Evolutionary conservation across 2,888 invertebrate species (phyloP), one percentile per base, ranked within the genome.

Genomic region (Scelioninae gen. 2): DNA sequence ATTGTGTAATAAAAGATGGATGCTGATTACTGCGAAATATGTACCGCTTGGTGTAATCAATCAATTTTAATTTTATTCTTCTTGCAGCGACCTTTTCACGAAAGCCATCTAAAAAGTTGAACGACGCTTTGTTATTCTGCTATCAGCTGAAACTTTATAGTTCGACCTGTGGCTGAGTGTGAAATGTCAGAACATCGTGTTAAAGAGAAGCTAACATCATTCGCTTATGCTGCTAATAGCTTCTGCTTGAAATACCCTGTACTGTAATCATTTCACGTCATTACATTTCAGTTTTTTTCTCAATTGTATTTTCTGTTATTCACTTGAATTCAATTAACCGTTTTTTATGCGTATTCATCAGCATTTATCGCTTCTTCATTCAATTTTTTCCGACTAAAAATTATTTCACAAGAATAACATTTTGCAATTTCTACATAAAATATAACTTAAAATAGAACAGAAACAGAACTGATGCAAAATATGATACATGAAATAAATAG

Each of bases 101-200:
- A n/a, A n/a, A n/a, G n/a, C n/a, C n/a, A 68, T 39, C 61, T 45
- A 52, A 69, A 64, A 57, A 35, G 37, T 48, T 69, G 65, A 75
- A 72, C 61, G 65, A 69, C 61, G 65, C 71, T 69, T 72, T 71
- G 65, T 75, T 72, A 72, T 72, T 72, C 65, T 60, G 60, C 65
- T 65, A 68, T 72, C 71, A 75, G 61, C 61, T 69, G 65, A 65
- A 68, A 72, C 61, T 70, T 69, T 72, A 68, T 60, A 60, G 71
- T 75, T 65, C 65, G 72, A 72, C 61, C 72, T 65, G 64, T 52
- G 46, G 65, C 69, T 50, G 60, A 78, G 85, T 84, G 85, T 80
- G 84, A 85, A 85, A 84, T 84, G 80, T 85, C 83, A 84, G 84
- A 84, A 84, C 81, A 81, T 83, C 78, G 82, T 82, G 85, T 82